Evolutionary conservation across 2,797 vertebrate species (phyloP).

Genomic region (Bryconaethiops microstoma): DNA sequence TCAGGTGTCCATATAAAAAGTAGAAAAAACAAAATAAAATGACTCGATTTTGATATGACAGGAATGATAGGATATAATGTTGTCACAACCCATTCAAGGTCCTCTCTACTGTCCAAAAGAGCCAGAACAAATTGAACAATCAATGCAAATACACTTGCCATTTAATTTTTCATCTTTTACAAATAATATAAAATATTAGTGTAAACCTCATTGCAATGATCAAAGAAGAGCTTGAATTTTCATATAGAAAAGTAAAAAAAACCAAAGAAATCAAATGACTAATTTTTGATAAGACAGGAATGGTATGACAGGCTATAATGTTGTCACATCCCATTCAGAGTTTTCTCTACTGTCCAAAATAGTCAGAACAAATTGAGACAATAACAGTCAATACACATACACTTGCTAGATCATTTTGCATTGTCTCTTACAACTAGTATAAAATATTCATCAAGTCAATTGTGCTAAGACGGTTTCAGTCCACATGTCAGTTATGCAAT

Average conservation of each 20-base stretch:
- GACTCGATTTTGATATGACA: too few relatives aligned
- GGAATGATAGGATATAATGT: too few relatives aligned
- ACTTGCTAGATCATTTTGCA: not conserved
- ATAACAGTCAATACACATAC: not conserved
- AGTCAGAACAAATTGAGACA: conserved; percentile 4
- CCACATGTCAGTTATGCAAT: conserved; percentile 35
- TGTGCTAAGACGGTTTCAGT: conserved; percentile 24
- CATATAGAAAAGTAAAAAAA: not conserved
- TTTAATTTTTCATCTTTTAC: too few relatives aligned
- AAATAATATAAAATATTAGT: too few relatives aligned
- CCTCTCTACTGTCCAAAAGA: too few relatives aligned
- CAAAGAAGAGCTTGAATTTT: not conserved
- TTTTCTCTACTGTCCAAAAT: not conserved
- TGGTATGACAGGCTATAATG: too few relatives aligned
- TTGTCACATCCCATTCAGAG: not conserved
- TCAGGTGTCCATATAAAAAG: too few relatives aligned
- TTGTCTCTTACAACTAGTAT: not conserved
- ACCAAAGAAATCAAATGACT: not conserved
- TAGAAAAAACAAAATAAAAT: too few relatives aligned
- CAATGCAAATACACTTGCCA: too few relatives aligned
- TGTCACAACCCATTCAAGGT: too few relatives aligned
- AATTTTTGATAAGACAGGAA: not conserved
- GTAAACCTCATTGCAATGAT: too few relatives aligned
- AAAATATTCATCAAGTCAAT: not conserved
- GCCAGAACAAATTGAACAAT: too few relatives aligned